phyloP scores from a whole-genome alignment of 2,113 vertebrate species.

The Triplophysa tibetana region DNA sequence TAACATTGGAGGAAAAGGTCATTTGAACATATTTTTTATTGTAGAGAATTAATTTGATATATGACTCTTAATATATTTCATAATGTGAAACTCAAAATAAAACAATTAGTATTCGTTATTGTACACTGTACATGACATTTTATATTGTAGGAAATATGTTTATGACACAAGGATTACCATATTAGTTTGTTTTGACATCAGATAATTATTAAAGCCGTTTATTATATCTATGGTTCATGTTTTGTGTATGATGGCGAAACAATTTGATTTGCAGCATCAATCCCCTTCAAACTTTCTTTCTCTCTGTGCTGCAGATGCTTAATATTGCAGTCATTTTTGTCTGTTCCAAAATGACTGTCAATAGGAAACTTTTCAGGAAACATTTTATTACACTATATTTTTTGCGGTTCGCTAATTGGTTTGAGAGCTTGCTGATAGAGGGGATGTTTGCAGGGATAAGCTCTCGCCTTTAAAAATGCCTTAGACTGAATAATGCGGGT shows the following conservation, averaged over 20 bases:
- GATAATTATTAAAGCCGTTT: neutral
- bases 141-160: neutral
- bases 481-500: neutral
- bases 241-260: neutral
- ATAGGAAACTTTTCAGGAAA: neutral
- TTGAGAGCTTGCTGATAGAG: neutral
- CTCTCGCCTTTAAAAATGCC: slow-evolving; percentile 12
- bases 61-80: neutral
- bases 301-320: neutral
- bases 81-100: neutral
- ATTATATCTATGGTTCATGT: no score
- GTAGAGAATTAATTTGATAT: neutral
- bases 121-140: neutral
- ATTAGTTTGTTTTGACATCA: neutral
- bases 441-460: neutral
- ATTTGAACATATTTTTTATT: neutral
- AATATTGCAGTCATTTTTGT: neutral
- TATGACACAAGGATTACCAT: no score
- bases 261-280: slow-evolving; percentile 4
- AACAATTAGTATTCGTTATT: neutral
- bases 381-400: neutral
- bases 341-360: slow-evolving; percentile 12
- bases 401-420: neutral
- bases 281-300: neutral
- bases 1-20: neutral